A percentile compares a stretch with the other conserved stretches of the same genome.
These are phyloP conservation scores for Cataglyphis hispanica DNA, from an alignment of 1,140 invertebrate genomes.

Conservation along the genomic window DNA sequence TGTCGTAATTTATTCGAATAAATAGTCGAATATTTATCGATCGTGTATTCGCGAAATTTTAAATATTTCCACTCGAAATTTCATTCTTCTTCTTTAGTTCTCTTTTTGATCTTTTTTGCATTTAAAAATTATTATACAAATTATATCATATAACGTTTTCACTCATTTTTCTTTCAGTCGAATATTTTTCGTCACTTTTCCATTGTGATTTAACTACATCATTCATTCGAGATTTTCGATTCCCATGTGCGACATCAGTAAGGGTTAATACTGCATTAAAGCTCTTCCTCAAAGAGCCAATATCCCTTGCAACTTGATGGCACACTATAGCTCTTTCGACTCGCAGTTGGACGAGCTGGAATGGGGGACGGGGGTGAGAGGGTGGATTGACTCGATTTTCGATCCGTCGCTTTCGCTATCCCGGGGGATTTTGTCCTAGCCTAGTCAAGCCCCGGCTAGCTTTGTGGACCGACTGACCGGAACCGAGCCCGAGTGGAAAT, in stretches of 20 bases:
- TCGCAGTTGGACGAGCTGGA: slow-evolving; percentile 5
- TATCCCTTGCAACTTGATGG: slow-evolving; percentile 54
- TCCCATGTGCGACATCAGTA: neutral
- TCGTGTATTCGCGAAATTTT: neutral
- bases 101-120: neutral
- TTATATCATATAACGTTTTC: neutral
- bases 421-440: slow-evolving; percentile 65
- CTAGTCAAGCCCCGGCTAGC: slow-evolving; percentile 31
- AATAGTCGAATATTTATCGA: neutral
- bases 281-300: slow-evolving; percentile 49
- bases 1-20: neutral
- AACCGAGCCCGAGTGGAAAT: slow-evolving; percentile 64
- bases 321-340: neutral
- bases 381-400: slow-evolving; percentile 66
- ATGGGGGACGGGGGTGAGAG: neutral
- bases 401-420: slow-evolving; percentile 74
- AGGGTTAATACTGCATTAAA: slow-evolving; percentile 55
- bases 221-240: neutral
- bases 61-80: neutral
- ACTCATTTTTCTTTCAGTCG: neutral
- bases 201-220: neutral
- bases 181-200: neutral
- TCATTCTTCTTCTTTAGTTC: neutral
- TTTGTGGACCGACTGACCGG: slow-evolving; percentile 72
- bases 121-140: neutral